Evolutionary conservation across 2,113 vertebrate species (phyloP).

Genomic region (Nothocercus nigrocapillus): DNA sequence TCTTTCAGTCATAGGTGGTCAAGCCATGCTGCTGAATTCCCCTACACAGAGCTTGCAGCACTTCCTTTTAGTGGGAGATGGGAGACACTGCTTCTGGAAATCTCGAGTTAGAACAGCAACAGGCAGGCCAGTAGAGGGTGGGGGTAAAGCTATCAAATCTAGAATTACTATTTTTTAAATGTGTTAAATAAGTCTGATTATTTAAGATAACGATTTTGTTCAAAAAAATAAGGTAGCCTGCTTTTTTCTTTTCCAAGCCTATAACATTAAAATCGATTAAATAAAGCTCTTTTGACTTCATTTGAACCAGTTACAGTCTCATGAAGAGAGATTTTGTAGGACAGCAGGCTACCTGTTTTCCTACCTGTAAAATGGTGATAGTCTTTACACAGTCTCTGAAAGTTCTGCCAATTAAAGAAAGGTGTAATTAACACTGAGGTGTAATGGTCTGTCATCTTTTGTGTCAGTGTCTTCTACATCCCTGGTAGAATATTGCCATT

Average conservation of each 20-base stretch:
- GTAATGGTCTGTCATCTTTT: not conserved
- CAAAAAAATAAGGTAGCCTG: not conserved
- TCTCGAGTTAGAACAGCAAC: conserved; percentile 68
- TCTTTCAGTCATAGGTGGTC: conserved; percentile 69
- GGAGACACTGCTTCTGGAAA: conserved; percentile 72
- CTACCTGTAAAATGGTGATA: not conserved
- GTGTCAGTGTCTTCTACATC: conserved; percentile 59
- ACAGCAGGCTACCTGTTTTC: not conserved
- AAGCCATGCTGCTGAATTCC: conserved; percentile 64
- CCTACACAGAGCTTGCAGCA: conserved; percentile 68
- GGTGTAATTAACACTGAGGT: not conserved
- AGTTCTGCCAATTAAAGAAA: not conserved
- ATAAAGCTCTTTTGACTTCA: not conserved
- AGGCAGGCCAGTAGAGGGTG: conserved; percentile 56
- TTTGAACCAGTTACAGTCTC: not conserved
- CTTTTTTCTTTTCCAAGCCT: not conserved
- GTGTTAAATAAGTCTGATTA: not conserved
- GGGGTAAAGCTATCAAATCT: conserved; percentile 62
- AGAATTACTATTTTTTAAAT: conserved; percentile 33
- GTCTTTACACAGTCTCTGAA: not conserved
- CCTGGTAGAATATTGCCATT: conserved; percentile 1
- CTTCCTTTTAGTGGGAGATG: conserved; percentile 74
- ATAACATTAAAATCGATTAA: not conserved
- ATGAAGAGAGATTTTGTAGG: not conserved
- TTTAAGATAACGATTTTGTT: not conserved